Conservation (phyloP, 2,888 invertebrate species). For the Trichopria drosophilae region DNA sequence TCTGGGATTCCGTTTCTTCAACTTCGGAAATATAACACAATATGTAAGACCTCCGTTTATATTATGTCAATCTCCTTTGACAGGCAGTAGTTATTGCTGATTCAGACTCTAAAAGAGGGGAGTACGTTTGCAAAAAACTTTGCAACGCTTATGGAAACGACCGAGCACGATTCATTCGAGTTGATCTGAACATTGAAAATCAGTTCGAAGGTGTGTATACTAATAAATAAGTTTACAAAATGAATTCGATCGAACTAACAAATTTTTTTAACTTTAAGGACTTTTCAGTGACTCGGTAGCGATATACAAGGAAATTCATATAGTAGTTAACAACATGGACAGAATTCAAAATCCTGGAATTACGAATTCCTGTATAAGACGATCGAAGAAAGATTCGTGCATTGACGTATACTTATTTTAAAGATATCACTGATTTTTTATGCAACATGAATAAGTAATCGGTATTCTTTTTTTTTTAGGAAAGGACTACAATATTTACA, state of each 20-base stretch:
- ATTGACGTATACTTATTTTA: too few relatives aligned
- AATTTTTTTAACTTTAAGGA: background rate
- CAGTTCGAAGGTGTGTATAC: too few relatives aligned
- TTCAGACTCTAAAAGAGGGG: constrained; percentile 44
- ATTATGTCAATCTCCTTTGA: too few relatives aligned
- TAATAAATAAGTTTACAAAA: too few relatives aligned
- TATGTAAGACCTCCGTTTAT: too few relatives aligned
- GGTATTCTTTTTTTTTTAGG: too few relatives aligned
- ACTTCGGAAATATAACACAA: too few relatives aligned
- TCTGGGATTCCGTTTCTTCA: too few relatives aligned
- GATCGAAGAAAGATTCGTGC: too few relatives aligned
- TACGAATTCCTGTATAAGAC: too few relatives aligned
- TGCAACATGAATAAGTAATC: too few relatives aligned
- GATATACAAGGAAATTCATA: constrained; percentile 34
- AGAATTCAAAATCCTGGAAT: constrained; percentile 14
- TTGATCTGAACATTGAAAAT: constrained; percentile 50
- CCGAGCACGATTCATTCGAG: constrained; percentile 49
- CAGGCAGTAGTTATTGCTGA: constrained; percentile 53
- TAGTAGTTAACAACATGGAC: constrained; percentile 44
- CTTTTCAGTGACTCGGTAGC: constrained; percentile 28
- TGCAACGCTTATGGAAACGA: constrained; percentile 52
- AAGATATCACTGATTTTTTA: too few relatives aligned
- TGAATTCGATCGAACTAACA: background rate
- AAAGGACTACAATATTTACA: constrained; percentile 30
- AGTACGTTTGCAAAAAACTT: constrained; percentile 48